phyloP scores from a whole-genome alignment of 23 tunicate species.

The Botrylloides violaceus region DNA sequence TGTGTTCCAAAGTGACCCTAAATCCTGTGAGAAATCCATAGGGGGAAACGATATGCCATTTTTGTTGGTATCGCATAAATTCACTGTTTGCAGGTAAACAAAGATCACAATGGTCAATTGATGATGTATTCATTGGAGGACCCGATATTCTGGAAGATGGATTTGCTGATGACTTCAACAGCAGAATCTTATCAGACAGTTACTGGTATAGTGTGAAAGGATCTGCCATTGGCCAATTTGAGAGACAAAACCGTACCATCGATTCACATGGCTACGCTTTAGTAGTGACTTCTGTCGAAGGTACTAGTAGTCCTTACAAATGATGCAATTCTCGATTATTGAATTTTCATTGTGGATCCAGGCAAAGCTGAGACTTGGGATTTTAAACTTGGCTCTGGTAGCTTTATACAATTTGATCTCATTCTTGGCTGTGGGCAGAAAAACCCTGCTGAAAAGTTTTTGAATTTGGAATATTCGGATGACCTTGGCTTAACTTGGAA shows the following conservation, averaged over 20 bases:
- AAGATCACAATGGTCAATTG: conserved; percentile 68
- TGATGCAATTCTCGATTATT: neutral
- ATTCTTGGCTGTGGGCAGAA: conserved; percentile 36
- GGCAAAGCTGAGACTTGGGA: conserved; percentile 76
- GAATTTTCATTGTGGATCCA: no score
- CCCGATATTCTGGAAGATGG: conserved; percentile 41
- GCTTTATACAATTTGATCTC: conserved; percentile 78
- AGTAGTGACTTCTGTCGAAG: neutral
- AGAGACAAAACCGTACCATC: conserved; percentile 2
- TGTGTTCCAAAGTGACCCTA: no score
- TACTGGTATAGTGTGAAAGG: conserved; percentile 46
- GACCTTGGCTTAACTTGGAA: conserved; percentile 64
- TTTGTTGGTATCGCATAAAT: no score
- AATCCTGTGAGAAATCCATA: no score
- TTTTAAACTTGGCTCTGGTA: conserved; percentile 35
- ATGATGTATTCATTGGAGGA: conserved; percentile 75
- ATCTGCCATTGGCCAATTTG: conserved; percentile 10
- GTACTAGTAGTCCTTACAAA: neutral
- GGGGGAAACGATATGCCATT: no score
- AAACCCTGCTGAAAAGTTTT: conserved; percentile 2
- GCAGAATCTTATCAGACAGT: neutral
- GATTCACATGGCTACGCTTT: neutral
- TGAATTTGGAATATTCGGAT: conserved; percentile 50
- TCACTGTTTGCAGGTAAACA: conserved; percentile 24
- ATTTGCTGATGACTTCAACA: conserved; percentile 49